Base-by-base conservation (phyloP, 2,888 invertebrate species). In the Saturnia japonica region DNA sequence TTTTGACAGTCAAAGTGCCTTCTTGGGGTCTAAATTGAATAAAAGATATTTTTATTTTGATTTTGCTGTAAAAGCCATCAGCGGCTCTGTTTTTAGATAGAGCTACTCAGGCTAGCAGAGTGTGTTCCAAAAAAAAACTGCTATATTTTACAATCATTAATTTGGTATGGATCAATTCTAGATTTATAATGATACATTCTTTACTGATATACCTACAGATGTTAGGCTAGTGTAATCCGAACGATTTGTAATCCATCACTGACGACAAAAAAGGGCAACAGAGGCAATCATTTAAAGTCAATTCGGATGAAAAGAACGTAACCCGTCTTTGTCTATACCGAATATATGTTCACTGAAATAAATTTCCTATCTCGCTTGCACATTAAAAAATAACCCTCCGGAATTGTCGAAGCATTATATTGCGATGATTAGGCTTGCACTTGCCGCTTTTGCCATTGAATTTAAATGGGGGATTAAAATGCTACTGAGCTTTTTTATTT, bases 381-480 rank as follows among this genome's bases (percentile, higher is more conserved):
- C 85, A 72, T 75, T 85, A 90, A 93, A 93, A 91, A 88, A 80
- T 81, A 75, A 83, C 90, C 91, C 91, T 84, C 83, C 79, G 73
- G 75, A 88, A 82, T 88, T 91, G 85, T 79, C 84, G 91, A 82
- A 85, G 90, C 93, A 92, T 94, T 94, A 94, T 94, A 93, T 93
- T 91, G 93, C 90, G 90, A 94, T 93, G 93, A 94, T 94, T 94
- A 93, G 90, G 83, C 85, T 83, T 88, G 89, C 93, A 94, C 94
- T 93, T 93, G 93, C 93, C 83, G 79, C 81, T 82, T 81, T 78
- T 83, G 84, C 88, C 87, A 94, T 93, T 94, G 92, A 93, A 94
- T 94, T 93, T 93, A 94, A 94, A 94, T 91, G 85, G 92, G 91
- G 91, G 93, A 93, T 93, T 93, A 93, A 88, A 90, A 89, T 83